A percentile compares a stretch with the other conserved stretches of the same genome.
phyloP scores from a whole-genome alignment of 2,113 vertebrate species.

The Colossoma macropomum region DNA sequence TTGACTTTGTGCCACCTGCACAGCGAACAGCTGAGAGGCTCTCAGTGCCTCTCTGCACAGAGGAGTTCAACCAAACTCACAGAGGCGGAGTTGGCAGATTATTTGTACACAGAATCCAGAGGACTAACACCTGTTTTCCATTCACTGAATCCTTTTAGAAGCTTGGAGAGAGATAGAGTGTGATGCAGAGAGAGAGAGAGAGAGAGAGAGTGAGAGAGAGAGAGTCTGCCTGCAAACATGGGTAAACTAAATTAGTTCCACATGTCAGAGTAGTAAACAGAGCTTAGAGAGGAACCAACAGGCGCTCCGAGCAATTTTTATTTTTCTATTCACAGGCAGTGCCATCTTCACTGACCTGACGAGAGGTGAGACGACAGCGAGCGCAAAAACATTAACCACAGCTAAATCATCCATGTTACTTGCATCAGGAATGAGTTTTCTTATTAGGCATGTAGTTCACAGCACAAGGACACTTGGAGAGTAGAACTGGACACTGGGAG shows the following conservation, averaged over 20 bases:
- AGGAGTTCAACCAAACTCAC: not conserved
- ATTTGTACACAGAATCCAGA: conserved; percentile 29
- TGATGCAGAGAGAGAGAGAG: not conserved
- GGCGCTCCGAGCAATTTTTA: not conserved
- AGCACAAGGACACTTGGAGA: too few relatives aligned
- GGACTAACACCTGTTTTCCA: conserved; percentile 64
- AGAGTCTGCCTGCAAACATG: not conserved
- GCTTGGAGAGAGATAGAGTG: conserved; percentile 41
- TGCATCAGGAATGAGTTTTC: not conserved
- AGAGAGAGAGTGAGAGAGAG: not conserved
- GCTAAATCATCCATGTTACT: not conserved
- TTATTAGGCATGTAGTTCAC: too few relatives aligned
- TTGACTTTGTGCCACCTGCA: not conserved
- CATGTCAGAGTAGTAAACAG: not conserved
- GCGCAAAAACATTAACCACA: too few relatives aligned
- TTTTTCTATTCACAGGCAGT: not conserved
- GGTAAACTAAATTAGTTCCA: conserved; percentile 22
- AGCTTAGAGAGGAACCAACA: conserved; percentile 20
- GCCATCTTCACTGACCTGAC: not conserved
- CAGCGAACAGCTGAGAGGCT: not conserved
- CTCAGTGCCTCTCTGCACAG: not conserved
- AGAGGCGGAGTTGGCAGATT: conserved; percentile 5
- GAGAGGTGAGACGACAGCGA: not conserved
- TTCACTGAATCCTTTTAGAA: conserved; percentile 25
- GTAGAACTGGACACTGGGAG: too few relatives aligned